A percentile compares a stretch with the other conserved stretches of the same genome.
These are phyloP conservation scores for Sarcophaga bullata DNA, from an alignment of 1,140 invertebrate genomes.

Conservation along the genomic window DNA sequence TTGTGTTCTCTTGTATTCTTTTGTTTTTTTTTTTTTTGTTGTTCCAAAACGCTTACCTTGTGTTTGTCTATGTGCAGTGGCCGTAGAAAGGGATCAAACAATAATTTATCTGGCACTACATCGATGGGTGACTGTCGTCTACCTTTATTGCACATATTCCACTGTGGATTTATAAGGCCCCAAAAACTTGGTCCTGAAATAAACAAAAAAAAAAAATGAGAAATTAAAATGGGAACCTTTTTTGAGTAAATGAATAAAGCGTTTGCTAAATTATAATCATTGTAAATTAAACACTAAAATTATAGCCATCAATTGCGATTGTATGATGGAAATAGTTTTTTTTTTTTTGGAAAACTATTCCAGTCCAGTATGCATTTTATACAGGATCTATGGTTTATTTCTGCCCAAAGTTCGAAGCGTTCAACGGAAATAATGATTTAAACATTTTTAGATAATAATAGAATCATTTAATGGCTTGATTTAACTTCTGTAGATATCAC, in stretches of 20 bases:
- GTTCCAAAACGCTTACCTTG: constrained; percentile 73
- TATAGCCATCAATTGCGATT: neutral
- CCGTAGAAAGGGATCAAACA: constrained; percentile 93
- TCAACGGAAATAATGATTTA: too few relatives aligned
- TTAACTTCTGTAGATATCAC: too few relatives aligned
- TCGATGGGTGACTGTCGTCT: constrained; percentile 94
- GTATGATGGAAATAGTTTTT: neutral
- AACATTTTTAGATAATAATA: too few relatives aligned
- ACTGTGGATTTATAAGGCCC: constrained; percentile 96
- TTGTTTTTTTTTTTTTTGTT: neutral
- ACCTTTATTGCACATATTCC: constrained; percentile 95
- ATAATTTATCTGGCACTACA: constrained; percentile 89
- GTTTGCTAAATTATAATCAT: neutral
- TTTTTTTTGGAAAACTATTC: too few relatives aligned
- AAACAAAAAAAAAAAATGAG: constrained; percentile 43
- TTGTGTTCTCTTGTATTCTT: neutral
- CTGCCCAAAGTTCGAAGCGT: too few relatives aligned
- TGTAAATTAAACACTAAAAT: neutral
- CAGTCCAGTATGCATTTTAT: too few relatives aligned
- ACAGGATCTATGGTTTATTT: too few relatives aligned
- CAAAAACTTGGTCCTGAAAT: constrained; percentile 91
- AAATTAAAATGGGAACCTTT: neutral
- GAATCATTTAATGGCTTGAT: too few relatives aligned
- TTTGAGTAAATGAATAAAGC: neutral
- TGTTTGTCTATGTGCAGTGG: constrained; percentile 89